phyloP scores from a whole-genome alignment of 2,797 vertebrate species.

The Falco biarmicus region DNA sequence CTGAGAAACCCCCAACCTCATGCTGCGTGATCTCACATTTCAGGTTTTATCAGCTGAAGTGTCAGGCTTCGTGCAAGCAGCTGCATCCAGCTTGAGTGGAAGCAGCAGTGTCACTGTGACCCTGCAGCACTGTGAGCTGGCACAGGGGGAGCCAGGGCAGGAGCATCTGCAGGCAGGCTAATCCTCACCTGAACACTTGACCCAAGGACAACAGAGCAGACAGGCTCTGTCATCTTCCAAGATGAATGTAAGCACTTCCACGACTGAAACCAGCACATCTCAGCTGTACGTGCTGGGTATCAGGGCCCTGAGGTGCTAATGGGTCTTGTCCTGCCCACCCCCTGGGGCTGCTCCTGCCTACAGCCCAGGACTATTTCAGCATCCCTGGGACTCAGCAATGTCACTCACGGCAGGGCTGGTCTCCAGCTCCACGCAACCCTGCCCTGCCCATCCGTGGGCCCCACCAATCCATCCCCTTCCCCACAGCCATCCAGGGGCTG shows the following conservation, averaged over 20 bases:
- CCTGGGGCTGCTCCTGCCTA: background rate
- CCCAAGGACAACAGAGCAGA: background rate
- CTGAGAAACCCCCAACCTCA: accelerated
- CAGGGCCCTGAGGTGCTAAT: background rate
- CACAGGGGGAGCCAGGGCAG: background rate
- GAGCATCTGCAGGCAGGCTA: background rate
- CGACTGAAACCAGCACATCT: background rate
- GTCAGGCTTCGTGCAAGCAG: background rate
- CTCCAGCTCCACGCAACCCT: background rate
- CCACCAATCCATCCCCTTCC: background rate
- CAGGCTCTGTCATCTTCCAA: background rate
- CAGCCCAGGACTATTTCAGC: background rate
- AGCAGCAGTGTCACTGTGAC: background rate
- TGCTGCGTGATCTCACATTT: background rate
- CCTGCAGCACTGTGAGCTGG: background rate
- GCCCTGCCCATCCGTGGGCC: background rate
- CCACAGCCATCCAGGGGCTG: too few relatives aligned
- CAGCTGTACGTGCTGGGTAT: background rate
- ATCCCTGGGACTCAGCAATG: background rate
- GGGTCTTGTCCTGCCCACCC: background rate
- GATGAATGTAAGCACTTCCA: background rate
- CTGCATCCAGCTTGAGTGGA: background rate
- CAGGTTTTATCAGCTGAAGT: background rate
- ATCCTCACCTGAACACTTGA: background rate
- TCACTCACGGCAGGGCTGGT: background rate